phyloP scores from a whole-genome alignment of 2,888 invertebrate genomes.

The Ectemnius lituratus region DNA sequence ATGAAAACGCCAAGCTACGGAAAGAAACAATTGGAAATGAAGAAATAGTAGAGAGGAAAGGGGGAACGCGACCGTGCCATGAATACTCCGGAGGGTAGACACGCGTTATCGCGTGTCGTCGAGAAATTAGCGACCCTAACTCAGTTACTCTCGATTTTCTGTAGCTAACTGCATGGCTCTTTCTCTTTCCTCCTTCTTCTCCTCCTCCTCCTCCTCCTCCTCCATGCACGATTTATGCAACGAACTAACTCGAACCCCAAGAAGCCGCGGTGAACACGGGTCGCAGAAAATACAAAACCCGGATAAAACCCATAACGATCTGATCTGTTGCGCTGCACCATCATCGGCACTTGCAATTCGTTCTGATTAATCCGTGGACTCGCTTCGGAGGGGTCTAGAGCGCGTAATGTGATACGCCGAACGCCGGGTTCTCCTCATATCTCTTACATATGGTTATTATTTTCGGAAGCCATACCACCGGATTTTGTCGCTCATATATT shows the following conservation, averaged over 20 bases:
- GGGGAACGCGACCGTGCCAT: slow-evolving; percentile 18
- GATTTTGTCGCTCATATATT: neutral
- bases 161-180: neutral
- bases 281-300: no score
- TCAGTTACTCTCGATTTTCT: slow-evolving; percentile 23
- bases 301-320: no score
- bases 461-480: slow-evolving; percentile 38
- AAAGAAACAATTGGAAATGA: neutral
- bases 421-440: slow-evolving; percentile 7
- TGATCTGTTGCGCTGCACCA: no score
- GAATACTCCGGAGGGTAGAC: slow-evolving; percentile 31
- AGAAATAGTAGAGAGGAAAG: slow-evolving; percentile 17
- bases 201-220: neutral
- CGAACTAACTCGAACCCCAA: no score
- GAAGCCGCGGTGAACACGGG: no score
- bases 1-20: neutral
- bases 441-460: slow-evolving; percentile 44
- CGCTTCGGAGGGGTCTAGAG: no score
- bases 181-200: neutral
- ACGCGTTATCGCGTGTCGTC: slow-evolving; percentile 54
- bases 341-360: no score
- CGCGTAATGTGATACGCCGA: no score
- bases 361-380: no score
- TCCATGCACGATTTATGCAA: neutral
- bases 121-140: slow-evolving; percentile 48